These are phyloP conservation scores for Dendrocopos noguchii DNA, from an alignment of 2,113 vertebrate species.

Conservation along the genomic window DNA sequence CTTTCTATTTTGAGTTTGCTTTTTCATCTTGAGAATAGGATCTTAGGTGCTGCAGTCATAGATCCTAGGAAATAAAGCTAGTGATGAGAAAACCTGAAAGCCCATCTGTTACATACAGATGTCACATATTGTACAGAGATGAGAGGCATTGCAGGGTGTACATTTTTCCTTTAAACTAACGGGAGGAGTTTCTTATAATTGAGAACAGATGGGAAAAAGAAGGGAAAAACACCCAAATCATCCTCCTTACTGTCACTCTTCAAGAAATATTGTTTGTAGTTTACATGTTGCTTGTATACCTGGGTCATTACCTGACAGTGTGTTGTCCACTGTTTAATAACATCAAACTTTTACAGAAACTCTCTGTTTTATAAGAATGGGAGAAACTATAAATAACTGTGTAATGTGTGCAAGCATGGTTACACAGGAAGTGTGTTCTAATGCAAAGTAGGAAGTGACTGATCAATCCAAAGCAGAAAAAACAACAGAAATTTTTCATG, in stretches of 20 bases:
- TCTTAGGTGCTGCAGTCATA: slow-evolving; percentile 65
- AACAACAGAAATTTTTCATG: background rate
- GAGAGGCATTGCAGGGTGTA: slow-evolving; percentile 63
- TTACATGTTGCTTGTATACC: slow-evolving; percentile 7
- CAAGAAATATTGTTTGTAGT: slow-evolving; percentile 26
- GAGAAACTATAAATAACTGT: background rate
- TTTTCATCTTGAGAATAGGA: slow-evolving; percentile 6
- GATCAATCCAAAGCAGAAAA: background rate
- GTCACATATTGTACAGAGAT: slow-evolving; percentile 70
- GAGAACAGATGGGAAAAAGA: slow-evolving; percentile 72
- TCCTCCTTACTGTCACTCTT: slow-evolving; percentile 41
- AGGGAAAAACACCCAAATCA: slow-evolving; percentile 54
- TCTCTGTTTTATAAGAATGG: background rate
- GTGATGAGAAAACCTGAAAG: slow-evolving; percentile 70
- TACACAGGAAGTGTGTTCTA: slow-evolving; percentile 19
- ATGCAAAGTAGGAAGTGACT: background rate
- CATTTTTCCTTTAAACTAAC: slow-evolving; percentile 62
- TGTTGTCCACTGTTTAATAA: slow-evolving; percentile 26
- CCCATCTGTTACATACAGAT: slow-evolving; percentile 78
- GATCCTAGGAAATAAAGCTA: slow-evolving; percentile 66
- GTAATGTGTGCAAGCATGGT: background rate
- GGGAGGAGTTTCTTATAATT: slow-evolving; percentile 70
- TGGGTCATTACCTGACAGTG: background rate
- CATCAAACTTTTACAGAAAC: slow-evolving; percentile 1
- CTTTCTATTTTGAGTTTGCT: background rate